phyloP scores from a whole-genome alignment of 2,797 vertebrate species.

The Myripristis jacobus region DNA sequence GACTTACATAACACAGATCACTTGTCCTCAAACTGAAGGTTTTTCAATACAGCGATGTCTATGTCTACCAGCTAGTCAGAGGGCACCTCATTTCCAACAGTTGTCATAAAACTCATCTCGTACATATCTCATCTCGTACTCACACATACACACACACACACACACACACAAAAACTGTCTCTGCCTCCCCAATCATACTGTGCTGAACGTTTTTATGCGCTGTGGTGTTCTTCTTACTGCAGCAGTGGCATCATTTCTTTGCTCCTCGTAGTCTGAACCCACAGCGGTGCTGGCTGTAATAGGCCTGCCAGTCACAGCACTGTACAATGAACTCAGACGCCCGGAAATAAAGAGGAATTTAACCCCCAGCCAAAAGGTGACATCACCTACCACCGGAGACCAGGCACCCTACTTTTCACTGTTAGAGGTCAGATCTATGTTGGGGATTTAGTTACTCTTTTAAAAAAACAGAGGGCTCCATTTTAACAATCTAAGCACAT shows the following conservation, averaged over 20 bases:
- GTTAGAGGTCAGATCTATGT: too few species aligned
- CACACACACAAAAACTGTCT: too few species aligned
- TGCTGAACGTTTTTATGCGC: not conserved
- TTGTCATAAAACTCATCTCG: constrained; percentile 32
- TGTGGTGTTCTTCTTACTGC: constrained; percentile 22
- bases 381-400: too few species aligned
- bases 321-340: too few species aligned
- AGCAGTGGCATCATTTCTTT: not conserved
- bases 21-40: constrained; percentile 10
- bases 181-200: not conserved
- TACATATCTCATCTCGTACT: not conserved
- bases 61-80: constrained; percentile 22
- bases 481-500: too few species aligned
- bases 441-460: too few species aligned
- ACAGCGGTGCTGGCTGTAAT: constrained; percentile 9
- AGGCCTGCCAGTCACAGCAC: constrained; percentile 44
- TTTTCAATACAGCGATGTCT: constrained; percentile 18
- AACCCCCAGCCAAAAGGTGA: too few species aligned
- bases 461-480: too few species aligned
- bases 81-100: constrained; percentile 44
- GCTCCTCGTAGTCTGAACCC: constrained; percentile 27
- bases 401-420: too few species aligned
- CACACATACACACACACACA: not conserved
- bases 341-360: constrained; percentile 48
- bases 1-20: constrained; percentile 19